Conservation (phyloP, 2,888 invertebrate genomes). For the Eristalis pertinax region DNA sequence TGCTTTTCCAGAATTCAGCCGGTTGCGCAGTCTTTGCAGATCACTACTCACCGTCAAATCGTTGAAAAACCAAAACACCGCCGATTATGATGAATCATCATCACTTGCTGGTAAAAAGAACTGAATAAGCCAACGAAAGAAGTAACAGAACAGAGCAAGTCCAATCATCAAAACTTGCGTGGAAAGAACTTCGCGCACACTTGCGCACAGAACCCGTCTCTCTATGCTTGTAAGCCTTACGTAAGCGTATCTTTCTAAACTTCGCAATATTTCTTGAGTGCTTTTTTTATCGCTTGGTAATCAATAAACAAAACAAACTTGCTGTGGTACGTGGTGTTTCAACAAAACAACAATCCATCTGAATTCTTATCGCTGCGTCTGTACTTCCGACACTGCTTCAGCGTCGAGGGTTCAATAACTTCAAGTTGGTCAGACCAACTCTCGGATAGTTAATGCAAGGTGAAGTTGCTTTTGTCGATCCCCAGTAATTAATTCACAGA, state of each 20-base stretch:
- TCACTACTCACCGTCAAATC: background rate
- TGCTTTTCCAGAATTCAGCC: no score
- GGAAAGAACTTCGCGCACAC: background rate
- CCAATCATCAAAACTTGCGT: background rate
- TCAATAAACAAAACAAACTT: background rate
- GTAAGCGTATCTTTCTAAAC: background rate
- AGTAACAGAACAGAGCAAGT: background rate
- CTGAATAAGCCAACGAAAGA: background rate
- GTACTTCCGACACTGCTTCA: background rate
- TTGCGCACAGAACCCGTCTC: background rate
- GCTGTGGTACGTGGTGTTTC: background rate
- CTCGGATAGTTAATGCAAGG: background rate
- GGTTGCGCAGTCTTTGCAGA: no score
- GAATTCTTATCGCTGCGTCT: background rate
- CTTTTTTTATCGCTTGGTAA: background rate
- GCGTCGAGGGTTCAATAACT: background rate
- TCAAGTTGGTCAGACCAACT: background rate
- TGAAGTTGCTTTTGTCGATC: background rate
- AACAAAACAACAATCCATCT: background rate
- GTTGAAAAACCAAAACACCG: background rate
- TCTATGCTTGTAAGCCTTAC: background rate
- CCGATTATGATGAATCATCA: background rate
- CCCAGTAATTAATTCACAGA: background rate
- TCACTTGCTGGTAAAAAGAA: background rate
- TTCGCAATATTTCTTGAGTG: background rate